Evolutionary conservation across 2,888 invertebrate genomes (phyloP).

Genomic region (Dinocampus coccinellae): DNA sequence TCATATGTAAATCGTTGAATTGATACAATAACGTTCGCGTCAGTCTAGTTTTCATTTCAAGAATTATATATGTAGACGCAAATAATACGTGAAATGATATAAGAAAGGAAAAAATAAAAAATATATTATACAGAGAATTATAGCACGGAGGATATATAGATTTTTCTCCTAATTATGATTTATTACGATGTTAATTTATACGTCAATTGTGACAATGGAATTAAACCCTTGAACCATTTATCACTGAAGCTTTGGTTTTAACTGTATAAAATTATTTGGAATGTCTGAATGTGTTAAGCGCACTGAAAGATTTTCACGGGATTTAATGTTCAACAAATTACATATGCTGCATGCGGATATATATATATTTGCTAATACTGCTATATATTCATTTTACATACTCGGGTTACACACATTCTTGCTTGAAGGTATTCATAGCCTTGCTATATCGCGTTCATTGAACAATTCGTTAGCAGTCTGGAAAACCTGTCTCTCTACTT

Average conservation of each 20-base stretch:
- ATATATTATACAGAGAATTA: no score
- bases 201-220: conserved; percentile 32
- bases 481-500: conserved; percentile 29
- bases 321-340: not conserved
- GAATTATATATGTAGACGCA: no score
- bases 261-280: conserved; percentile 6
- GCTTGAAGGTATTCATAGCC: conserved; percentile 19
- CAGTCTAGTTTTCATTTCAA: no score
- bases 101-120: not conserved
- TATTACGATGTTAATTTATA: conserved; percentile 28
- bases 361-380: not conserved
- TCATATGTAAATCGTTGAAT: no score
- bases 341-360: not conserved
- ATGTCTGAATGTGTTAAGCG: not conserved
- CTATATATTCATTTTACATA: not conserved
- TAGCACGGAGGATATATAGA: not conserved
- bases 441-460: conserved; percentile 8
- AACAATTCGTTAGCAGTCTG: conserved; percentile 21
- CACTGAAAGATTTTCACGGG: not conserved
- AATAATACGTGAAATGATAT: not conserved
- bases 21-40: no score
- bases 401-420: conserved; percentile 14
- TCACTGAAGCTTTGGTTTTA: conserved; percentile 25
- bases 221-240: conserved; percentile 32
- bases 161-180: conserved; percentile 15